Percentiles rank a stretch among this genome's conserved stretches.
These are phyloP conservation scores for Ammospiza caudacuta DNA, from an alignment of 2,113 vertebrate genomes.

Conservation along the genomic window DNA sequence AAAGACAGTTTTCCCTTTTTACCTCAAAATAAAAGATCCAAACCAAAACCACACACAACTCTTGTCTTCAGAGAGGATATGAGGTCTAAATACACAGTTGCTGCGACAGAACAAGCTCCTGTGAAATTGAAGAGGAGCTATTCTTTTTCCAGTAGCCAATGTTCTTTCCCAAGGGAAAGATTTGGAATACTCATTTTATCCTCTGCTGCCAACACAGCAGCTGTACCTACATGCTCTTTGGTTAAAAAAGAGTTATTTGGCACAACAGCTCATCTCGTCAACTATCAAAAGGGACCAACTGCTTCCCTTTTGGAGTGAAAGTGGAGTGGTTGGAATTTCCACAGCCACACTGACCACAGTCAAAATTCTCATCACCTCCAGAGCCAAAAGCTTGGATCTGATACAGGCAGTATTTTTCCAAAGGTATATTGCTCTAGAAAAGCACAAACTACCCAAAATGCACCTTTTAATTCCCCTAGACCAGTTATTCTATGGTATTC, in stretches of 20 bases:
- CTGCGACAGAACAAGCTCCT: neutral
- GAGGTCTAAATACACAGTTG: neutral
- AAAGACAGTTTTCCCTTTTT: neutral
- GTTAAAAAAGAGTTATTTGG: neutral
- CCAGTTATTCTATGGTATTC: neutral
- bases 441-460: neutral
- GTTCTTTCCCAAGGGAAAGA: neutral
- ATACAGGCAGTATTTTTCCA: neutral
- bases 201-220: neutral
- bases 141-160: neutral
- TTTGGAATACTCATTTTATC: neutral
- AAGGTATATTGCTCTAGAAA: neutral
- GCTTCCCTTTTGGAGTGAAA: neutral
- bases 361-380: neutral
- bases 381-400: neutral
- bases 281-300: neutral
- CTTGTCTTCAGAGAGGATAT: neutral
- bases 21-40: neutral
- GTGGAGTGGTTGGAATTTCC: neutral
- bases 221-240: neutral
- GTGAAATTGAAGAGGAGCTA: neutral
- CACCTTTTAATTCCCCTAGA: neutral
- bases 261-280: neutral
- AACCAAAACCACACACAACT: neutral
- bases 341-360: neutral